phyloP scores from a whole-genome alignment of 1,140 invertebrate genomes.

The Drosophila ananassae region DNA sequence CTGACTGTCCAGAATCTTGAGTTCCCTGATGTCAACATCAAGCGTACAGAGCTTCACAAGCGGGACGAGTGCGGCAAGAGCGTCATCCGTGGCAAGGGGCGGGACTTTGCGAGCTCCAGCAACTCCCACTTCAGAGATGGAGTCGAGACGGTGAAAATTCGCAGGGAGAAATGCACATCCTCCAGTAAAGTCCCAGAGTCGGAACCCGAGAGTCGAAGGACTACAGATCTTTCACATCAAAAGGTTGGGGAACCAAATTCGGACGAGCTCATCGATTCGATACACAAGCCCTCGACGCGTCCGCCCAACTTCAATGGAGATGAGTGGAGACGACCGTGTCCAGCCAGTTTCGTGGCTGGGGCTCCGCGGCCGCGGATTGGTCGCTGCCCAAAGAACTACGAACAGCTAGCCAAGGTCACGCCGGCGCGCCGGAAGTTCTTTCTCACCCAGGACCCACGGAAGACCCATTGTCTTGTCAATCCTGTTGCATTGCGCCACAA shows the following conservation, averaged over 20 bases:
- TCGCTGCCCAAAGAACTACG: constrained; percentile 59
- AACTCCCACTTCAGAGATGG: constrained; percentile 58
- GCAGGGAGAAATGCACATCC: constrained; percentile 24
- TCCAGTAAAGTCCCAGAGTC: not conserved
- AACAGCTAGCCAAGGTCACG: constrained; percentile 65
- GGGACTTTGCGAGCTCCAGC: constrained; percentile 50
- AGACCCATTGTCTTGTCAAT: constrained; percentile 65
- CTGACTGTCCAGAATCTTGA: constrained; percentile 63
- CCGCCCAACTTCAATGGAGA: constrained; percentile 37
- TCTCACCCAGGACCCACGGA: constrained; percentile 76
- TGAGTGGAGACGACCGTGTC: constrained; percentile 67
- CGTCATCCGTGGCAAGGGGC: constrained; percentile 16
- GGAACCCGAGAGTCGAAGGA: not conserved
- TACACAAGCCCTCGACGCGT: constrained; percentile 44
- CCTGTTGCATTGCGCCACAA: constrained; percentile 62
- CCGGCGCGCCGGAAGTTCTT: constrained; percentile 71
- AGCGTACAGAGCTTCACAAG: constrained; percentile 49
- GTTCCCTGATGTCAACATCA: constrained; percentile 62
- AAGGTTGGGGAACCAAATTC: constrained; percentile 16
- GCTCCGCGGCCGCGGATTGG: constrained; percentile 58
- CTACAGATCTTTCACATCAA: not conserved
- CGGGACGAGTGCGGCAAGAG: constrained; percentile 56
- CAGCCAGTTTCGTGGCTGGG: constrained; percentile 62
- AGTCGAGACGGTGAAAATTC: constrained; percentile 59
- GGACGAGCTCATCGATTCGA: constrained; percentile 58